Evolutionary conservation across 2,888 invertebrate genomes (phyloP).

Genomic region (Cantharis rustica): DNA sequence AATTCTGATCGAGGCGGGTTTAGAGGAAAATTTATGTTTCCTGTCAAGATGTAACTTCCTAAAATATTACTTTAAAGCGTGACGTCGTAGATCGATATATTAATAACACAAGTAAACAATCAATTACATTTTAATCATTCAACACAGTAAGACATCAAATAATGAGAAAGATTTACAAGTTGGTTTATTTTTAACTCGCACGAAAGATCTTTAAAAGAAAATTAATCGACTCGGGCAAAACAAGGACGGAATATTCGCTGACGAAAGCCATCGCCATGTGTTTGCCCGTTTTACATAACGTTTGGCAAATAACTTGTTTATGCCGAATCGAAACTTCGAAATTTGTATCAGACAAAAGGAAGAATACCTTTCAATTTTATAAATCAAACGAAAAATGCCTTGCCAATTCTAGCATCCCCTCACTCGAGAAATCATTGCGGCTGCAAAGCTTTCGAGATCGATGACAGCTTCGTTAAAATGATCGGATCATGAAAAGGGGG

Average conservation of each 20-base stretch:
- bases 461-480: background rate
- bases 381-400: no score
- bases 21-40: background rate
- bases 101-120: background rate
- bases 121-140: background rate
- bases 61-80: background rate
- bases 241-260: constrained; percentile 9
- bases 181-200: background rate
- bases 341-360: constrained; percentile 4
- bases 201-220: background rate
- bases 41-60: background rate
- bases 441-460: background rate
- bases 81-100: background rate
- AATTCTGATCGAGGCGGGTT: background rate
- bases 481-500: background rate
- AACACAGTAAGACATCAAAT: background rate
- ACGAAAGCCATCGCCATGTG: constrained; percentile 14
- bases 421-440: no score
- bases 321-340: constrained; percentile 17
- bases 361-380: background rate
- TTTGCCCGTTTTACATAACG: constrained; percentile 17
- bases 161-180: background rate
- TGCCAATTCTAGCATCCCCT: no score
- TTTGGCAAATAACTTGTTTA: constrained; percentile 26
- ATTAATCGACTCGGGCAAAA: background rate